Evolutionary conservation across 1,140 invertebrate species (phyloP), one percentile per base, ranked within the genome.

Genomic region (Cotesia vestalis): DNA sequence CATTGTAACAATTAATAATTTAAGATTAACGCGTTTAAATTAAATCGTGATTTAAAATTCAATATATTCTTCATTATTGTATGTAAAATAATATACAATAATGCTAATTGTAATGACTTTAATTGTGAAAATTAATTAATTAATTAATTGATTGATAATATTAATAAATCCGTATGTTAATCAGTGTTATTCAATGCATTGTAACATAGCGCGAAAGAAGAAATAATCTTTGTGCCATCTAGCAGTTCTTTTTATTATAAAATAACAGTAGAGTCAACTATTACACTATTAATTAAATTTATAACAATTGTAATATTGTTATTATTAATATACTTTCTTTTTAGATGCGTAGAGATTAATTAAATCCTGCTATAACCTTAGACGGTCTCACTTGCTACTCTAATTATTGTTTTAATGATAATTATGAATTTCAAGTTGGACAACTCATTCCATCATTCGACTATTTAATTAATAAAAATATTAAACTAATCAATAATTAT

Each of bases 191-290:
- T 81, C 73, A 72, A 27, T 27, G 57, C 79, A 81, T 79, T 83
- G 80, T 84, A 83, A 81, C 77, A 80, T 82, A 82, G 79, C 79
- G 77, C 76, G 62, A 77, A 80, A 77, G 77, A 75, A 20, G 17
- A 46, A 70, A 53, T 36, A 53, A 71, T 34, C 38, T 38, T 66
- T 66, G 63, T 60, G 53, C 35, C 63, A 72, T 66, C 9, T 66
- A 51, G 17, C 38, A n/a, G 52, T 40, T 66, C 11, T 51, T 72
- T 72, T 72, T 71, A 53, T 17, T 14, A 67, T 63, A 51, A 72
- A 36, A 66, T 27, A 3, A 27, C 27, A 57, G 9, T 64, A 71
- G 61, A 17, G 3, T 12, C 11, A 63, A 38, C 36, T 63, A 9
- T 6, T 63, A 63, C 11, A 61, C 8, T 34, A 61, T 17, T 57